phyloP scores from a whole-genome alignment of 2,113 vertebrate genomes.

The Etheostoma cragini region DNA sequence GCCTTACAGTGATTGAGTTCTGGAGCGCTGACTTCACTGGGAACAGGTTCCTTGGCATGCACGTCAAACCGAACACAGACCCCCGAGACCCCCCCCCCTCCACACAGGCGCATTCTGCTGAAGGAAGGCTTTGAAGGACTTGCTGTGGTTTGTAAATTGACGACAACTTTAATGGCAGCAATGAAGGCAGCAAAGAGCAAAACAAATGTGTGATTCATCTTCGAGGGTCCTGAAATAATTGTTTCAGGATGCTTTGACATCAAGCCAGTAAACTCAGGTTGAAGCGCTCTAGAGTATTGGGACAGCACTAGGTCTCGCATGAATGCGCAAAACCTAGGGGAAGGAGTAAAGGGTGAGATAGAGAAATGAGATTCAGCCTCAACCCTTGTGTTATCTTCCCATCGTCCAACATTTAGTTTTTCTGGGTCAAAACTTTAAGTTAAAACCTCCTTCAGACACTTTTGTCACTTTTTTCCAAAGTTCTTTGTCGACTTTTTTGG shows the following conservation, averaged over 20 bases:
- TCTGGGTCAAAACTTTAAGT: no score
- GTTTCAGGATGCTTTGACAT: conserved; percentile 60
- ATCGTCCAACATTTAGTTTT: no score
- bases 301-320: no score
- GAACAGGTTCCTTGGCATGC: conserved; percentile 40
- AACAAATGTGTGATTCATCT: conserved; percentile 68
- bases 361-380: no score
- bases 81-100: conserved; percentile 3
- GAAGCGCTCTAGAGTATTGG: conserved; percentile 12
- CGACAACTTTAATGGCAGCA: conserved; percentile 51
- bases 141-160: conserved; percentile 42
- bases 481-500: no score
- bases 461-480: no score
- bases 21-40: conserved; percentile 14
- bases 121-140: conserved; percentile 55
- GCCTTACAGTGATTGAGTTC: neutral
- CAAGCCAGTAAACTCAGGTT: conserved; percentile 50
- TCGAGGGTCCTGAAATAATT: conserved; percentile 49
- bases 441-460: no score
- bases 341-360: no score
- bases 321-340: no score
- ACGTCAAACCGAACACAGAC: conserved; percentile 1
- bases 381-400: no score
- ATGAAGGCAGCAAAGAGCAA: conserved; percentile 46
- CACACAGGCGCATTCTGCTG: neutral